Percentiles rank a stretch among this genome's conserved stretches.
Evolutionary conservation across 2,113 vertebrate species (phyloP).

Genomic region (Monarcha castaneiventris): DNA sequence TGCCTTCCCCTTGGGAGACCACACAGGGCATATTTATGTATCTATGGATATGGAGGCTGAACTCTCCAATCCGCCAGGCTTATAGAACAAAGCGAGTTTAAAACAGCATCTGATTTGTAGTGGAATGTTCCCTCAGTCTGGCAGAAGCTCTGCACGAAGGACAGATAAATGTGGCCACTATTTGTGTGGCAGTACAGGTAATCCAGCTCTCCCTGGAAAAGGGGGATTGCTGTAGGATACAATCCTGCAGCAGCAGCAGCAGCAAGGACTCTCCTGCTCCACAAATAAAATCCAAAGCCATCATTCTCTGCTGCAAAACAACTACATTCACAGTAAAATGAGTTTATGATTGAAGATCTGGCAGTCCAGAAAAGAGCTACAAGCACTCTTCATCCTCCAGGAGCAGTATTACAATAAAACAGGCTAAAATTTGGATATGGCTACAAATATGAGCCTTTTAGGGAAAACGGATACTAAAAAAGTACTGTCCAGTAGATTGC

Average conservation of each 20-base stretch:
- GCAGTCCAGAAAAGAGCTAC: not conserved
- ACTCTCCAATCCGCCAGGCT: not conserved
- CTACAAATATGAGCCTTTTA: not conserved
- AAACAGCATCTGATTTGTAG: not conserved
- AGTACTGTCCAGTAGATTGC: not conserved
- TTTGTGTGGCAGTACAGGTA: not conserved
- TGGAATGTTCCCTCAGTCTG: not conserved
- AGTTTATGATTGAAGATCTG: not conserved
- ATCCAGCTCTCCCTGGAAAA: not conserved
- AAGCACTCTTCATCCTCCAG: not conserved
- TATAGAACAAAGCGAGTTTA: not conserved
- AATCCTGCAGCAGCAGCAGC: not conserved
- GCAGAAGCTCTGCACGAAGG: not conserved
- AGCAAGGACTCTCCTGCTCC: not conserved
- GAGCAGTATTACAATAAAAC: not conserved
- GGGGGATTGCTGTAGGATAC: not conserved
- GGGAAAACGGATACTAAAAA: not conserved
- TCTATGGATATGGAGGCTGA: not conserved
- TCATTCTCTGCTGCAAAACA: not conserved
- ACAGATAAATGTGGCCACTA: rapidly evolving
- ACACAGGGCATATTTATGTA: conserved; percentile 38
- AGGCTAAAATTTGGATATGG: not conserved
- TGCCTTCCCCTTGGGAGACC: conserved; percentile 30
- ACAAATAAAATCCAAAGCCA: not conserved
- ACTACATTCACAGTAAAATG: not conserved